Conservation (phyloP, 2,113 vertebrate genomes). For the Tiliqua scincoides region DNA sequence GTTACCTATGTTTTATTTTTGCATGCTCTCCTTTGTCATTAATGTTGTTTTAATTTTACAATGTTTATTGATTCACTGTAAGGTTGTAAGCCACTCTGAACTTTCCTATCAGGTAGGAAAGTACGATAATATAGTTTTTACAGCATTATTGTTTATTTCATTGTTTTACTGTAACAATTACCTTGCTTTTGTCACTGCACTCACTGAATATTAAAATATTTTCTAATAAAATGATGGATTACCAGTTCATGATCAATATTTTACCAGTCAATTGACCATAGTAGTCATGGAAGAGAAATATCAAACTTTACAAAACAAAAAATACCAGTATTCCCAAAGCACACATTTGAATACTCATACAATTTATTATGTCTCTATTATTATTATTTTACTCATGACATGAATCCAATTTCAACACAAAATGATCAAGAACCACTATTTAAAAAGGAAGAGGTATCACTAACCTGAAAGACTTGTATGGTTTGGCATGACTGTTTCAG, state of each 20-base stretch:
- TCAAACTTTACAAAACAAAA: not conserved
- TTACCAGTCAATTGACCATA: not conserved
- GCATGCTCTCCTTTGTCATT: too few species aligned
- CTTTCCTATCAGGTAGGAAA: too few species aligned
- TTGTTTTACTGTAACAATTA: not conserved
- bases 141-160: not conserved
- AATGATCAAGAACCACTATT: not conserved
- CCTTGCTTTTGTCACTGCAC: not conserved
- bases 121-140: too few species aligned
- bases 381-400: not conserved
- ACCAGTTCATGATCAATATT: not conserved
- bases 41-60: not conserved
- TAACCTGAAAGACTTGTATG: constrained; percentile 72
- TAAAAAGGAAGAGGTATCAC: not conserved
- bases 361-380: not conserved
- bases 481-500: constrained; percentile 41
- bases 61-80: too few species aligned
- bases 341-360: not conserved
- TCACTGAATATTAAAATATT: not conserved
- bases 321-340: not conserved
- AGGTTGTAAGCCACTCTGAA: too few species aligned
- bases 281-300: not conserved
- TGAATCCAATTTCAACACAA: not conserved
- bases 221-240: not conserved
- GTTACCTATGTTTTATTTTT: too few species aligned